Conservation (phyloP, 2,113 vertebrate genomes). For the Psophia crepitans region DNA sequence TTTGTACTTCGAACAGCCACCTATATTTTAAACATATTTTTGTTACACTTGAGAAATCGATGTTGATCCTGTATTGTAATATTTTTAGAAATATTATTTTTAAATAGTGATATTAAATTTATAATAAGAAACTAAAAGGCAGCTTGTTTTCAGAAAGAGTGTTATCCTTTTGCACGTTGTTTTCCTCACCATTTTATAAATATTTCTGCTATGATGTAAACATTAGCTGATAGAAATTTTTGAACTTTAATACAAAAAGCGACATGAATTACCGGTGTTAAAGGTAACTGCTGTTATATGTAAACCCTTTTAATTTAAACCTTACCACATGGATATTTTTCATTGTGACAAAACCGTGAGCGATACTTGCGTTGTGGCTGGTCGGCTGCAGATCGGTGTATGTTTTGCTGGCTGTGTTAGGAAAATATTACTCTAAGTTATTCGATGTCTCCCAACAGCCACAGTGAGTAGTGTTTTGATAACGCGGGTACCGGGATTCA, state of each 20-base stretch:
- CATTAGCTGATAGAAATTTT: constrained; percentile 14
- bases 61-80: constrained; percentile 77
- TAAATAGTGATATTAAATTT: constrained; percentile 67
- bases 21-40: constrained; percentile 80
- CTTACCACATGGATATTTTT: not conserved
- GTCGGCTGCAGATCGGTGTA: not conserved
- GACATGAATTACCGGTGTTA: not conserved
- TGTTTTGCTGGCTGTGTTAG: not conserved
- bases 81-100: constrained; percentile 79
- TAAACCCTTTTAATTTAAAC: not conserved
- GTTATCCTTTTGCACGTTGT: constrained; percentile 59
- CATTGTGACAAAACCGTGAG: not conserved
- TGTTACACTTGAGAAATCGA: constrained; percentile 71
- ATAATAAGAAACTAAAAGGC: constrained; percentile 65
- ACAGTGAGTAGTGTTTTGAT: not conserved
- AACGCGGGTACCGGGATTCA: not conserved
- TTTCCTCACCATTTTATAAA: constrained; percentile 66
- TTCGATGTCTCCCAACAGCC: not conserved
- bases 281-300: not conserved
- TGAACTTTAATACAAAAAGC: constrained; percentile 35
- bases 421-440: not conserved
- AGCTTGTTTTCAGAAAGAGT: constrained; percentile 70
- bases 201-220: constrained; percentile 60
- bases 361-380: not conserved
- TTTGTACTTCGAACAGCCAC: constrained; percentile 76